Evolutionary conservation across 2,797 vertebrate species (phyloP), one percentile per base, ranked within the genome.

Genomic region (Heteromormyrus szaboi): DNA sequence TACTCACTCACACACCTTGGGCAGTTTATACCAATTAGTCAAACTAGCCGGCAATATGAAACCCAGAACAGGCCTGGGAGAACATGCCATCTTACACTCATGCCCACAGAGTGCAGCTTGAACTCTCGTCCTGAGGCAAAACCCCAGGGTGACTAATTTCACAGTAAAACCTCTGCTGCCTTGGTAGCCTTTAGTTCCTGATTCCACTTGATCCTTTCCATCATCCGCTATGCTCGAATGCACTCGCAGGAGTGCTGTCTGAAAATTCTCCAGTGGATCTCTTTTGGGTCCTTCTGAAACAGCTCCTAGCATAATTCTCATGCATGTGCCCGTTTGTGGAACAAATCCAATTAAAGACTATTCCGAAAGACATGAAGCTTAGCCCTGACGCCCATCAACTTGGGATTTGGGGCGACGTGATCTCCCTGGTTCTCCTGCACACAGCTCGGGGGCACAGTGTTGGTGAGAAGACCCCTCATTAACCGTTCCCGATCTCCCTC

Each of bases 401-500:
- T 46, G 76, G 41, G 76, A 76, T 76, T 76, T 41, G 59, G 33
- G 2, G 59, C n/a, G 11, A 41, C 33, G 33, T 76, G 68, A 37
- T 76, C 68, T 76, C 68, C 14, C 68, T 19, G 68, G 68, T 76
- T 17, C 33, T 76, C 68, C 68, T 76, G 68, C 68, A 76, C 68
- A 41, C 33, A 6, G 12, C 68, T 76, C 48, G n/a, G 19, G 44
- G 33, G 19, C 19, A 79, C 25, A 33, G 72, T 29, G 50, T 81
- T 41, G 19, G 72, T 22, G 7, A 25, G 9, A 14, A 59, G 11
- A 9, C 33, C 37, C 51, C 4, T 22, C 19, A 22, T 62, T 51
- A n/a, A 85, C 41, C 6, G 14, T 46, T 37, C 62, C 3, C 2
- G 8, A 87, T 92, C 11, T 56, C 4, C 62, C 11, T 81, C 92